Percentiles rank a stretch among this genome's conserved stretches.
These are phyloP conservation scores for Sussaba pulchella DNA, from an alignment of 2,888 invertebrate species.

Conservation along the genomic window DNA sequence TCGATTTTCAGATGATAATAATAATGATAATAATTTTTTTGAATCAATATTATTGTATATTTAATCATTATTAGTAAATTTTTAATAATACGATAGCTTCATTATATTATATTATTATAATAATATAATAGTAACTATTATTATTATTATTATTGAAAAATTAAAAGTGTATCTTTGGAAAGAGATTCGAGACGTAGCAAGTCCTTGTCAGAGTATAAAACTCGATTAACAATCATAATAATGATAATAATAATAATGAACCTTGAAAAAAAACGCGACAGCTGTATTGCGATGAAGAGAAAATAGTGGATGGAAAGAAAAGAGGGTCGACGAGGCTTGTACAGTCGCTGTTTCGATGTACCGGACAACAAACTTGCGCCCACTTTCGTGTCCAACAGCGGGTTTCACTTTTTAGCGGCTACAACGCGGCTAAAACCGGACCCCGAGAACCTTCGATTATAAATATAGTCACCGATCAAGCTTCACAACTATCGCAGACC, in stretches of 20 bases:
- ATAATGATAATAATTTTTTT: background rate
- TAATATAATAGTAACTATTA: no score
- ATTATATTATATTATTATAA: no score
- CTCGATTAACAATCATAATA: no score
- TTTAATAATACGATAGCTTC: no score
- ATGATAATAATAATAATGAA: no score
- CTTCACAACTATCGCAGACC: background rate
- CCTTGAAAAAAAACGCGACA: background rate
- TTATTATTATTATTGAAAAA: no score
- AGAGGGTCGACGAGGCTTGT: constrained; percentile 18
- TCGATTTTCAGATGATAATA: background rate
- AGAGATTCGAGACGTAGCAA: no score
- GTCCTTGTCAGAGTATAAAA: no score
- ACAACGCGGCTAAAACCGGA: constrained; percentile 22
- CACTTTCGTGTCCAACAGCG: constrained; percentile 74
- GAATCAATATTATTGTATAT: no score
- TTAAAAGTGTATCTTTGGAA: no score
- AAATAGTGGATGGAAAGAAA: constrained; percentile 19
- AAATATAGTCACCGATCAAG: background rate
- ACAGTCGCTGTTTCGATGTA: constrained; percentile 13
- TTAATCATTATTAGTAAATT: no score
- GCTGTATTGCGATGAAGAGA: constrained; percentile 1
- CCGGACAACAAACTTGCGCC: constrained; percentile 64
- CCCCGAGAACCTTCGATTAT: background rate
- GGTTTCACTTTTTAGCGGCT: constrained; percentile 79